Base-by-base conservation (phyloP, 2,888 invertebrate genomes). In the Eupithecia pulchellata region DNA sequence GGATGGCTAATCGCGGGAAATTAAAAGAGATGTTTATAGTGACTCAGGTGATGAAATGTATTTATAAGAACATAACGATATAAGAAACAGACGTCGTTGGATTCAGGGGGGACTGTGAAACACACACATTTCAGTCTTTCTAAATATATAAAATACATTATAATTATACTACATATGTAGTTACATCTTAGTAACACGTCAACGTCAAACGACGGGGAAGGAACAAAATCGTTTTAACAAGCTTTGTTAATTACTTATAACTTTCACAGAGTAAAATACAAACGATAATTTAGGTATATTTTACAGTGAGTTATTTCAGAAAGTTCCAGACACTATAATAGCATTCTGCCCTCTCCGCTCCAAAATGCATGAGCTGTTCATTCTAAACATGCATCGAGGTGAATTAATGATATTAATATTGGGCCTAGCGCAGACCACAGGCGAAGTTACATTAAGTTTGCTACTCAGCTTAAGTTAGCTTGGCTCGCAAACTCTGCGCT, bases 361-460 rank as follows among this genome's bases (percentile, higher is more conserved):
- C 65, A 58, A 64, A 71, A 64, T 63, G 47, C 27, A 66, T 47
- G 20, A 71, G 47, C 39, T 42, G 68, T 67, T 67, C 64, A 64
- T 64, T 67, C 66, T 55, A 39, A 60, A 17, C 72, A 36, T 67
- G 69, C 58, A 66, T 70, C 66, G 74, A 74, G 74, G 73, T 78
- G 77, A 82, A 79, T 81, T 81, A 81, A 83, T 79, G 80, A 77
- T 71, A 77, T 69, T 78, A 81, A 83, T 83, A 84, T 84, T 79
- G 81, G 79, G 81, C 81, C 80, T 81, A 81, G 79, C 78, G 78
- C 78, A 78, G 77, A 71, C 79, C 78, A 75, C 72, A 70, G 80
- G 75, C 75, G 79, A 85, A 88, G 83, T 89, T 85, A 82, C 88
- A 86, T 86, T 86, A 86, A 87, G 87, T 89, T 89, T 86, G 83